Evolutionary conservation across 1,140 invertebrate species (phyloP).

Genomic region (Drosophila dunni): DNA sequence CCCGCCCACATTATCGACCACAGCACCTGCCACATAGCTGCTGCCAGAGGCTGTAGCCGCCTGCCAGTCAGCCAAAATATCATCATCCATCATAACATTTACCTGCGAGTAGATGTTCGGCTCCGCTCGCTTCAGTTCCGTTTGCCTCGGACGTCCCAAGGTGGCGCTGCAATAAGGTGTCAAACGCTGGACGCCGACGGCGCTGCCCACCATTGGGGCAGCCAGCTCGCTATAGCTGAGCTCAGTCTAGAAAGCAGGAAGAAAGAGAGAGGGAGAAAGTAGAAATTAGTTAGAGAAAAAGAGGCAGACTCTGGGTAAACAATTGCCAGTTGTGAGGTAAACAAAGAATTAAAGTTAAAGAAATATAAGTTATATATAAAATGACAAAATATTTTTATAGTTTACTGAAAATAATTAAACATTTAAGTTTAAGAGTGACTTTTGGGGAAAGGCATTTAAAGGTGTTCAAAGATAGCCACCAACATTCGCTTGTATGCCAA

Average conservation of each 20-base stretch:
- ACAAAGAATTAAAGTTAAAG: neutral
- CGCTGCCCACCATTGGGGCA: conserved; percentile 63
- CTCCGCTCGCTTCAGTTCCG: conserved; percentile 85
- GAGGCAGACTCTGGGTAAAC: conserved; percentile 20
- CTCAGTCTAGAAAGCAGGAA: conserved; percentile 82
- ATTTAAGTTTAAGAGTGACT: no score
- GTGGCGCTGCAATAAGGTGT: conserved; percentile 86
- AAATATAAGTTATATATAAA: no score
- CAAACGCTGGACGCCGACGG: conserved; percentile 80
- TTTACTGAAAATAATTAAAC: no score
- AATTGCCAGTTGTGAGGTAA: conserved; percentile 1
- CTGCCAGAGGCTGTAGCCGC: conserved; percentile 65
- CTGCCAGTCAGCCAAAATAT: conserved; percentile 72
- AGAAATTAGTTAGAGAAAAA: no score
- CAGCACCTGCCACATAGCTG: conserved; percentile 73
- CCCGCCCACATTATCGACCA: conserved; percentile 73
- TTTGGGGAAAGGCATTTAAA: no score
- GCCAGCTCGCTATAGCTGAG: conserved; percentile 87
- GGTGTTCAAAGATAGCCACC: no score
- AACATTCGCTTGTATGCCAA: no score
- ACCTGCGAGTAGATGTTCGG: conserved; percentile 88
- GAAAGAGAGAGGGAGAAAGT: neutral
- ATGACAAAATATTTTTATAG: no score
- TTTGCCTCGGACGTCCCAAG: conserved; percentile 85
- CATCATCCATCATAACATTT: conserved; percentile 83